Percentiles rank a stretch among this genome's conserved stretches.
These are phyloP conservation scores for Phainopepla nitens DNA, from an alignment of 2,113 vertebrate genomes.

Conservation along the genomic window DNA sequence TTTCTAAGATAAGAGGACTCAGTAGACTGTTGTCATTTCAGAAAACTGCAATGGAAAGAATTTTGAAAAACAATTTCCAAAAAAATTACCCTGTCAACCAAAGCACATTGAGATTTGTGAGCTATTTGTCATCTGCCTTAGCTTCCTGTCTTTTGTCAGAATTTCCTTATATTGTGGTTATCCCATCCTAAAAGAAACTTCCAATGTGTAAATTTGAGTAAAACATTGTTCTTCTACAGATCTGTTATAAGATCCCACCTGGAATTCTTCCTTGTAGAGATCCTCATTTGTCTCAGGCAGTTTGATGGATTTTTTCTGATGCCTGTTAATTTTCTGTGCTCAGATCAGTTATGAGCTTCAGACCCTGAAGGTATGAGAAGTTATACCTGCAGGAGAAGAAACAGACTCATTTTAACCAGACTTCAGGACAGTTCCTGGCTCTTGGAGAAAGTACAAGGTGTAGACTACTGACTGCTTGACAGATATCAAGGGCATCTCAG, in stretches of 20 bases:
- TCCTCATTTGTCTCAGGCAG: background rate
- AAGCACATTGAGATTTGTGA: background rate
- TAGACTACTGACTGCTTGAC: background rate
- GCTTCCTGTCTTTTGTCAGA: background rate
- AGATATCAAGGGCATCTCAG: background rate
- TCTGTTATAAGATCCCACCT: background rate
- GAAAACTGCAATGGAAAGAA: background rate
- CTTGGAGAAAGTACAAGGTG: background rate
- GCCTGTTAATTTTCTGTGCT: background rate
- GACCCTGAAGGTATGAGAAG: background rate
- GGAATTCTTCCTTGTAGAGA: background rate
- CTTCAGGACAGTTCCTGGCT: background rate
- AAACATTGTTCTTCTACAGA: background rate
- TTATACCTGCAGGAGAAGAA: background rate
- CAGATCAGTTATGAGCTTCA: background rate
- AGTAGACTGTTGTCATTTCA: background rate
- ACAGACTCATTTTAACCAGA: background rate
- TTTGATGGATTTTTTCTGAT: background rate
- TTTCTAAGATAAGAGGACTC: background rate
- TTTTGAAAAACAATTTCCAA: background rate
- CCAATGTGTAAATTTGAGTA: background rate
- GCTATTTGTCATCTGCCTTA: background rate
- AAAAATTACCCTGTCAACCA: background rate
- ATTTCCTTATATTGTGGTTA: background rate
- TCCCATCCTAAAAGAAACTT: background rate